Base-by-base conservation (phyloP, 2,797 vertebrate genomes). In the Megalops cyprinoides region DNA sequence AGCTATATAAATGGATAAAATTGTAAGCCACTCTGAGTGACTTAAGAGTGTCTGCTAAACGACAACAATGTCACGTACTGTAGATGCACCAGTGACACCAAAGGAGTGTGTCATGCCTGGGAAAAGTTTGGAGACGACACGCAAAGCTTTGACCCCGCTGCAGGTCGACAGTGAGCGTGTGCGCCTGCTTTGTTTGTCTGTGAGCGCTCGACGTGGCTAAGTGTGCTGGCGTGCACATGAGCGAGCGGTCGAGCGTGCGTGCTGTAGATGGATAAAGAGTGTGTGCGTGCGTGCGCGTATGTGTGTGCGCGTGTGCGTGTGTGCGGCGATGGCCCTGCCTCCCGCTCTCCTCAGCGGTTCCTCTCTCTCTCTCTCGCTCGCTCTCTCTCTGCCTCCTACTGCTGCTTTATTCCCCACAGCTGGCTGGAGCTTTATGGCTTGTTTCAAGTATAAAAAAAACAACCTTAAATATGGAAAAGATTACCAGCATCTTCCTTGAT, bases 401-500 rank as follows among this genome's bases (percentile, higher is more conserved):
- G 90, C 88, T 89, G 37, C 90, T 95, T 95, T 94, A 94, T 94
- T 95, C 91, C 90, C 90, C 91, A 90, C 92, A 94, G 94, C 93
- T 96, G 94, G 87, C 86, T 89, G 71, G 83, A 87, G 87, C 88
- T 94, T 94, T 92, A 92, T 87, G 93, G 93, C 90, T 93, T 92
- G 94, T 93, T 95, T 94, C 92, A 93, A 93, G 91, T 91, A 91
- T 82, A 83, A 81, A 82, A 82, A 80, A 82, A 91, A 91, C 91
- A 90, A 92, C 91, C 76, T 89, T 89, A 88, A 96, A 95, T 95
- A 92, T 96, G 94, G 95, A 95, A 96, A 94, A 93, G 91, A 96
- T 96, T 95, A 95, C 91, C 91, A 91, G 87, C 88, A 90, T 93
- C 92, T 89, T 94, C 90, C 92, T 91, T 88, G 88, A 91, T 86